phyloP scores from a whole-genome alignment of 92 coral and sea anemone species.

The Hydrozoanthus gracilis region DNA sequence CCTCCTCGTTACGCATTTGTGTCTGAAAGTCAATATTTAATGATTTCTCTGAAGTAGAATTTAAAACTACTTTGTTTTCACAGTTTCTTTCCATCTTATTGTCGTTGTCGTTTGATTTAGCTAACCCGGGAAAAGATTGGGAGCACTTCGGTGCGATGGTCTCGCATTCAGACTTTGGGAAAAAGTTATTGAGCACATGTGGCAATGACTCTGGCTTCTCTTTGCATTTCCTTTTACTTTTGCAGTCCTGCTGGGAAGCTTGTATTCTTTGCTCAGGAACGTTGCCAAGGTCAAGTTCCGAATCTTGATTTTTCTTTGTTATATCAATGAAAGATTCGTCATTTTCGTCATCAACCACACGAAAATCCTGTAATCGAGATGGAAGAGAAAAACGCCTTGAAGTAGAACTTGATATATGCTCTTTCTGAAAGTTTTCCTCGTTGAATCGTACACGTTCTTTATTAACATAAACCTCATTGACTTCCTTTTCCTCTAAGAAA shows the following conservation, averaged over 20 bases:
- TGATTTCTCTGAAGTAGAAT: not conserved
- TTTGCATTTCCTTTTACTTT: not conserved
- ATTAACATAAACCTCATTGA: constrained; percentile 4
- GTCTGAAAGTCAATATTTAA: constrained; percentile 22
- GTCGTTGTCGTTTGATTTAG: not conserved
- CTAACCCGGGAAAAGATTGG: constrained; percentile 17
- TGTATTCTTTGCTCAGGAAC: not conserved
- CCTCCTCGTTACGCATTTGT: not conserved
- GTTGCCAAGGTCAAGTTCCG: constrained; percentile 28
- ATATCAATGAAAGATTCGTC: not conserved
- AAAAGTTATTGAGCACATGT: not conserved
- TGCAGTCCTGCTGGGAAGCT: constrained; percentile 5
- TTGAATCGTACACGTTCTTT: not conserved
- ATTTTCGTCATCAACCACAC: not conserved
- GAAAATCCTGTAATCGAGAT: constrained; percentile 24
- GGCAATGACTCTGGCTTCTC: constrained; percentile 11
- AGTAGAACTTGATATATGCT: not conserved
- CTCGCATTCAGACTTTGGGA: not conserved
- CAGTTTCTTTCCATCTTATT: not conserved
- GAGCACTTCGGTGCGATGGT: not conserved
- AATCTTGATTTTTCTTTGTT: constrained; percentile 19
- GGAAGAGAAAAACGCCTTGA: constrained; percentile 34
- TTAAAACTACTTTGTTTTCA: constrained; percentile 16
- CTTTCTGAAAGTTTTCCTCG: constrained; percentile 15
- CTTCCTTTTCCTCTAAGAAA: constrained; percentile 31